Evolutionary conservation across 2,888 invertebrate species (phyloP).

Genomic region (Lasiommata megera): DNA sequence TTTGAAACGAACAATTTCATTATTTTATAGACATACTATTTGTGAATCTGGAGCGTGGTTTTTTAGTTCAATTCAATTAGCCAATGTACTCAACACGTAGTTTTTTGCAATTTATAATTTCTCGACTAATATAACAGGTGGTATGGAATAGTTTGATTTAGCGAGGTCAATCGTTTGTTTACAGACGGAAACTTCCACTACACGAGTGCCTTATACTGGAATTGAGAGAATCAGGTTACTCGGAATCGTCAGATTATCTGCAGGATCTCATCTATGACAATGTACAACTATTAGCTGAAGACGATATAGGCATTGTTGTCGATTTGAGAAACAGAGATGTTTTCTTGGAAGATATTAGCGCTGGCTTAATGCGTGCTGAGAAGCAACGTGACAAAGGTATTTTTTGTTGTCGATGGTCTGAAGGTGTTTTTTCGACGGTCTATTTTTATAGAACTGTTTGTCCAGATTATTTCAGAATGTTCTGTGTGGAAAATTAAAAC

Average conservation of each 20-base stretch:
- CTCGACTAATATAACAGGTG: not conserved
- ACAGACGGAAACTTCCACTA: slow-evolving; percentile 73
- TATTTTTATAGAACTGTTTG: no score
- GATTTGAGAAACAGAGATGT: slow-evolving; percentile 58
- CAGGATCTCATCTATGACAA: slow-evolving; percentile 80
- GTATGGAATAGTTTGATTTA: slow-evolving; percentile 1
- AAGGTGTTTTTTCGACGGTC: no score
- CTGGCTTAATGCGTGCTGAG: slow-evolving; percentile 59
- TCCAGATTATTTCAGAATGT: no score
- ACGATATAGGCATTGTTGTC: slow-evolving; percentile 76
- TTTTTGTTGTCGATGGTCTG: not conserved
- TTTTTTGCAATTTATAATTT: not conserved
- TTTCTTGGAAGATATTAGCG: slow-evolving; percentile 58
- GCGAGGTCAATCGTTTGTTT: slow-evolving; percentile 26
- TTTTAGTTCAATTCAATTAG: no score
- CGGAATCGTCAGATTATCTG: slow-evolving; percentile 73
- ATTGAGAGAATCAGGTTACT: slow-evolving; percentile 73
- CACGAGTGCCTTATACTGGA: slow-evolving; percentile 80
- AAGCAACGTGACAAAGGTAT: slow-evolving; percentile 54
- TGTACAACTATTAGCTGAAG: slow-evolving; percentile 64
- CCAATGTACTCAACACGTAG: no score
- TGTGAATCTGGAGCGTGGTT: no score
- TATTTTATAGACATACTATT: no score
- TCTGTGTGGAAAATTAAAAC: no score
- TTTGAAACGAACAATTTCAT: no score